Evolutionary conservation across 1,140 invertebrate species (phyloP), one percentile per base, ranked within the genome.

Genomic region (Brachionus sp.): DNA sequence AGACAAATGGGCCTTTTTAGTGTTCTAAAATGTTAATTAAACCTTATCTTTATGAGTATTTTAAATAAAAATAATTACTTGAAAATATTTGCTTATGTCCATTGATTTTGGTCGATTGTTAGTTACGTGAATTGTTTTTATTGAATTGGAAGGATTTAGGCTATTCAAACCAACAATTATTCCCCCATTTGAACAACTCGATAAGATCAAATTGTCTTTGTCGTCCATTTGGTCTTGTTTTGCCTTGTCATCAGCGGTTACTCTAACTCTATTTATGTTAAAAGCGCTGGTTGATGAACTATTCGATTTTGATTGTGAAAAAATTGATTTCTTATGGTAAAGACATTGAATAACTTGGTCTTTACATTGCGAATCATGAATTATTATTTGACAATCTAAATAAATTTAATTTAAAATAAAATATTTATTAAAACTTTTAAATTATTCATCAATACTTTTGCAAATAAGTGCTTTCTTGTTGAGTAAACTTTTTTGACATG

Each of bases 21-120:
- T 23, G 25, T 23, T 29, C 44, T 29, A 35, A 80, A 80, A 80
- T 37, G 35, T 37, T 37, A 70, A 37, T 70, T 70, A 57, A 57
- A 57, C 50, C 50, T 7, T 19, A 57, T 57, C 50, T 57, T 57
- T 6, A 25, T 7, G 16, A 57, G 50, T 9, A 3, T 57, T 57
- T 57, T 57, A 5, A 19, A 6, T 19, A 25, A 77, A 53, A 77
- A 46, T 53, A 16, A 37, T 62, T 62, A 80, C 77, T 75, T 75
- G 70, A 80, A 80, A 80, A 44, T 80, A 80, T 66, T 80, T 80
- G 35, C 35, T 62, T 42, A 80, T 80, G 9, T 80, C 77, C 77
- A 80, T 80, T 13, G 77, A 80, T 80, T 42, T 80, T 23, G 77
- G 77, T 25, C 77, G 77, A 66, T 66, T 66, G 42, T 42, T 42